Percentiles rank a stretch among this genome's conserved stretches.
Conservation (phyloP, 2,797 vertebrate genomes). For the Sebastes melanostomus region DNA sequence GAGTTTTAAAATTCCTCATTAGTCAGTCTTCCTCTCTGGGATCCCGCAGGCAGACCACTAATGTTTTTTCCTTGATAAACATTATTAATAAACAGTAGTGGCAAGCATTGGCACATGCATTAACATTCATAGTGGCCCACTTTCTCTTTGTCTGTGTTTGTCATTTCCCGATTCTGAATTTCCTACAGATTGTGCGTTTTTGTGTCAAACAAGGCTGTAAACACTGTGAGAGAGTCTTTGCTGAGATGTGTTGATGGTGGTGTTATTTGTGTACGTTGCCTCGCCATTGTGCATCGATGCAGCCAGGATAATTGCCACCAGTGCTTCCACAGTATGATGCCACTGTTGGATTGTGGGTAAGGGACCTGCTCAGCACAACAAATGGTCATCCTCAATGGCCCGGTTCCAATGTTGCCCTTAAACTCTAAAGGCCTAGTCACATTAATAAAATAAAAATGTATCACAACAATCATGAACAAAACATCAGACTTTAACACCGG, state of each 20-base stretch:
- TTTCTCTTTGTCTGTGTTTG: constrained; percentile 5
- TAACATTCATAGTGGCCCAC: constrained; percentile 27
- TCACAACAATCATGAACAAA: not conserved
- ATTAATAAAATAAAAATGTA: not conserved
- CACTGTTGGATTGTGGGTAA: not conserved
- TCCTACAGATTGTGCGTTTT: not conserved
- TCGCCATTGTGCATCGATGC: not conserved
- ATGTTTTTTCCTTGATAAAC: constrained; percentile 46
- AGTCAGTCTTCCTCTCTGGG: not conserved
- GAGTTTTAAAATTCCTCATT: constrained; percentile 13
- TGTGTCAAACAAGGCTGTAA: not conserved
- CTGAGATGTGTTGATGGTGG: not conserved
- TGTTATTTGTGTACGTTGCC: not conserved
- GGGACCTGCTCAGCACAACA: not conserved
- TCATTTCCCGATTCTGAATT: not conserved
- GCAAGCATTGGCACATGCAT: not conserved
- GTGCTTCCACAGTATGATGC: not conserved
- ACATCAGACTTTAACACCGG: not conserved
- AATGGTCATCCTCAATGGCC: not conserved
- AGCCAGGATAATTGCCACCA: not conserved
- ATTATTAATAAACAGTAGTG: constrained; percentile 37
- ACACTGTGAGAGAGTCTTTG: not conserved
- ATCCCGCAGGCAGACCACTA: constrained; percentile 20
- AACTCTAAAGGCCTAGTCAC: not conserved
- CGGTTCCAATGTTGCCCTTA: not conserved